These are phyloP conservation scores for Linnaemya tessellans DNA, from an alignment of 2,888 invertebrate species.

Conservation along the genomic window DNA sequence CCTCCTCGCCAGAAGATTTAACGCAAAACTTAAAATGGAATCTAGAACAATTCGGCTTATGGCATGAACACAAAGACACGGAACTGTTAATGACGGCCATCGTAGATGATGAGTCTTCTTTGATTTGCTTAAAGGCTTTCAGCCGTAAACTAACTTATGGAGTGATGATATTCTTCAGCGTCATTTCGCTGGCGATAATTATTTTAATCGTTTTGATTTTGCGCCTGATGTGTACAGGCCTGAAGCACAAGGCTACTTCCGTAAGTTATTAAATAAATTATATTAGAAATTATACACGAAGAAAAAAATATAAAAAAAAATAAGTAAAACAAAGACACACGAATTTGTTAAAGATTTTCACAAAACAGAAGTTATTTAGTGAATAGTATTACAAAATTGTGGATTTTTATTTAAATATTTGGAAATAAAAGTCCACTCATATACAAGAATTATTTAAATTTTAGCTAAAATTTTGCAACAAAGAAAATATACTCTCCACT, in stretches of 20 bases:
- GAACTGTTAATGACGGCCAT: conserved; percentile 81
- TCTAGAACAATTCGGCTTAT: conserved; percentile 85
- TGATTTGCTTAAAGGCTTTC: conserved; percentile 86
- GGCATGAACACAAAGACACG: conserved; percentile 84
- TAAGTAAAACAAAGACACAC: conserved; percentile 42
- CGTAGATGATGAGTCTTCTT: conserved; percentile 90
- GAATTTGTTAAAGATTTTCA: conserved; percentile 66
- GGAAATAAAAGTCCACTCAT: background rate
- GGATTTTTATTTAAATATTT: conserved; percentile 8
- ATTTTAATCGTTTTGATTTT: conserved; percentile 81
- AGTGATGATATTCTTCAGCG: conserved; percentile 80
- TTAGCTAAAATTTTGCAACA: conserved; percentile 21
- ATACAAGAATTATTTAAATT: conserved; percentile 18
- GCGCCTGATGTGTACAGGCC: conserved; percentile 80
- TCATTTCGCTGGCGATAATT: conserved; percentile 80
- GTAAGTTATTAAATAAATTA: conserved; percentile 53
- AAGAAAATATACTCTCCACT: background rate
- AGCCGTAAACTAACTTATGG: conserved; percentile 80
- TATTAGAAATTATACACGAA: background rate
- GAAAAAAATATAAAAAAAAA: background rate
- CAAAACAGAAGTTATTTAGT: conserved; percentile 68
- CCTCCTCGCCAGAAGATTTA: conserved; percentile 83
- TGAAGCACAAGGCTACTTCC: conserved; percentile 67
- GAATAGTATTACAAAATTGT: conserved; percentile 51
- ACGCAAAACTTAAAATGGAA: conserved; percentile 86